These are phyloP conservation scores for Apantesis nais DNA, from an alignment of 2,888 invertebrate genomes.

Conservation along the genomic window DNA sequence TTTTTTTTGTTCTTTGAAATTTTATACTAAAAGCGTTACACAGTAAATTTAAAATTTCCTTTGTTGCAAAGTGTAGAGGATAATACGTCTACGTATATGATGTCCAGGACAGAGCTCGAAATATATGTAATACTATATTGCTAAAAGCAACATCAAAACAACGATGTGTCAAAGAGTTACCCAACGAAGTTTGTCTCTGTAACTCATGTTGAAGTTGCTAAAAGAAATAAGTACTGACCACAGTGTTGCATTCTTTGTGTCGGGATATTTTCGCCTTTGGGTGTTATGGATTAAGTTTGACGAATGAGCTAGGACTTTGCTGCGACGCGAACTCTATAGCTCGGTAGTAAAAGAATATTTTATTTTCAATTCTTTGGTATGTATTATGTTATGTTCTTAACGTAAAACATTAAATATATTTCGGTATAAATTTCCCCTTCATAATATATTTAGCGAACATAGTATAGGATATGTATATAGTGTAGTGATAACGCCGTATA, in stretches of 20 bases:
- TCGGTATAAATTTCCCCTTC: no score
- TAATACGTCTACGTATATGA: background rate
- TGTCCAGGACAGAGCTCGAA: background rate
- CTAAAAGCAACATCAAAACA: constrained; percentile 7
- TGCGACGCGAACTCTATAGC: background rate
- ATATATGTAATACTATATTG: background rate
- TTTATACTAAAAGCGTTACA: background rate
- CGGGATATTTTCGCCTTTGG: background rate
- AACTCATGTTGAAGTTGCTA: background rate
- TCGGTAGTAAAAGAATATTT: background rate
- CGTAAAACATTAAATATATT: no score
- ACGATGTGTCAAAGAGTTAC: background rate
- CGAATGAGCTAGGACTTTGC: background rate
- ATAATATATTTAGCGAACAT: no score
- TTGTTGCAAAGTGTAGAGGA: background rate
- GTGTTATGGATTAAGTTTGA: constrained; percentile 6
- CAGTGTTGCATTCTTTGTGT: background rate
- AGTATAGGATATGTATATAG: no score
- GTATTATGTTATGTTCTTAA: background rate
- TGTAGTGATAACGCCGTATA: no score
- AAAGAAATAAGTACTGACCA: constrained; percentile 5
- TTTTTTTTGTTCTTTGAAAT: background rate
- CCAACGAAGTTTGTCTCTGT: constrained; percentile 5
- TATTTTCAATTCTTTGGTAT: background rate
- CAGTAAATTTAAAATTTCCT: background rate